These are phyloP conservation scores for Biston betularia DNA, from an alignment of 2,888 invertebrate genomes.

Conservation along the genomic window DNA sequence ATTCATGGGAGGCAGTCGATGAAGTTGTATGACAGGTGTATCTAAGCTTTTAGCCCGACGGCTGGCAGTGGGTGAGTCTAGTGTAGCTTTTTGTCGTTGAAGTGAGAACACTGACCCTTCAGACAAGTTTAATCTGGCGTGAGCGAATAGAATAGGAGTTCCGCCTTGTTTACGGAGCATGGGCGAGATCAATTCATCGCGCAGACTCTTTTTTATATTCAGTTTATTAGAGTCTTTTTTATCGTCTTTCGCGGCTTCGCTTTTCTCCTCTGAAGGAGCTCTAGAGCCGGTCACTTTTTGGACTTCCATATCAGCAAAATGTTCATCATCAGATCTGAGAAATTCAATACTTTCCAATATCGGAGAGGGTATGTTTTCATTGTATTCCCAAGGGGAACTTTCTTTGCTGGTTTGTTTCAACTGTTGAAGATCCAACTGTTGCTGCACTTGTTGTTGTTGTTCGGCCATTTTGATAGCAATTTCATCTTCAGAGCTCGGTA, in stretches of 20 bases:
- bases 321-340: conserved; percentile 86
- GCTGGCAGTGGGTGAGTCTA: conserved; percentile 90
- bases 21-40: conserved; percentile 93
- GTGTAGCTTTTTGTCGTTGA: conserved; percentile 91
- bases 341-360: conserved; percentile 87
- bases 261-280: conserved; percentile 69
- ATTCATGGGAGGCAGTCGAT: conserved; percentile 92
- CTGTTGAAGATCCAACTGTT: conserved; percentile 39
- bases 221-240: conserved; percentile 66
- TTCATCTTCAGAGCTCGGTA: conserved; percentile 91
- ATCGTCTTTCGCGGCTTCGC: conserved; percentile 59
- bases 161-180: conserved; percentile 90
- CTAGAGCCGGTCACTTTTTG: conserved; percentile 82
- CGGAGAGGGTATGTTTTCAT: conserved; percentile 88
- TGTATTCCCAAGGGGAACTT: conserved; percentile 87
- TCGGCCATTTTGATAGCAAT: conserved; percentile 87
- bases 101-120: conserved; percentile 93
- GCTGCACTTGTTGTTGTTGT: conserved; percentile 41
- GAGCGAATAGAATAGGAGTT: conserved; percentile 92
- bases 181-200: conserved; percentile 90
- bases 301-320: conserved; percentile 83
- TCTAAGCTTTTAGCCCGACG: conserved; percentile 94
- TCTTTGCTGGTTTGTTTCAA: conserved; percentile 80
- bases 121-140: conserved; percentile 92
- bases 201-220: conserved; percentile 82